These are phyloP conservation scores for Teleogryllus oceanicus DNA, from an alignment of 2,888 invertebrate species.

Conservation along the genomic window DNA sequence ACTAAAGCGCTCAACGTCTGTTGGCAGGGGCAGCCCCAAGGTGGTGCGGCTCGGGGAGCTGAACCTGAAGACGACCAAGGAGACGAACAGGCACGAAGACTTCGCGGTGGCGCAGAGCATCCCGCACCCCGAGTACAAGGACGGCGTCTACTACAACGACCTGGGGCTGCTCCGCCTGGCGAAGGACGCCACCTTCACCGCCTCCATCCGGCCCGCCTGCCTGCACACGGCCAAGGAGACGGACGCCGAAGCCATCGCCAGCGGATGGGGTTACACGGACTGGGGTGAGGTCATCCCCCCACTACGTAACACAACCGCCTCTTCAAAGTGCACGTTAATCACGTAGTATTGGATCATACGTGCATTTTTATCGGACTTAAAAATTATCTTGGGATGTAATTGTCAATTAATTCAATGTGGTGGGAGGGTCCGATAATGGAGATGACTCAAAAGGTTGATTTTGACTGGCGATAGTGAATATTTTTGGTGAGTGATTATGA, in stretches of 20 bases:
- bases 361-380: too few species aligned
- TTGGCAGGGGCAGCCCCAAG: neutral
- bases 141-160: conserved; percentile 31
- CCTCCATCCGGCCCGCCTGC: conserved; percentile 34
- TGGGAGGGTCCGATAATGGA: too few species aligned
- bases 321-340: too few species aligned
- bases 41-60: neutral
- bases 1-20: too few species aligned
- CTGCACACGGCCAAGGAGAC: conserved; percentile 25
- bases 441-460: too few species aligned
- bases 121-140: conserved; percentile 33
- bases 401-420: too few species aligned
- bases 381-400: too few species aligned
- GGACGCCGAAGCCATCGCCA: conserved; percentile 31
- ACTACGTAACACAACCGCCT: too few species aligned
- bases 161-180: conserved; percentile 33
- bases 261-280: conserved; percentile 30
- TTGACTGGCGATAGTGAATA: too few species aligned
- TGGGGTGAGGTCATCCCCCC: neutral
- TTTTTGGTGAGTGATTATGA: too few species aligned
- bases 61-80: neutral
- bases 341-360: too few species aligned
- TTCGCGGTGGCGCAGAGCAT: conserved; percentile 24
- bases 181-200: conserved; percentile 27
- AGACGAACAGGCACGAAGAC: neutral